phyloP scores from a whole-genome alignment of 2,888 invertebrate species.

The Choristoneura rosaceana region DNA sequence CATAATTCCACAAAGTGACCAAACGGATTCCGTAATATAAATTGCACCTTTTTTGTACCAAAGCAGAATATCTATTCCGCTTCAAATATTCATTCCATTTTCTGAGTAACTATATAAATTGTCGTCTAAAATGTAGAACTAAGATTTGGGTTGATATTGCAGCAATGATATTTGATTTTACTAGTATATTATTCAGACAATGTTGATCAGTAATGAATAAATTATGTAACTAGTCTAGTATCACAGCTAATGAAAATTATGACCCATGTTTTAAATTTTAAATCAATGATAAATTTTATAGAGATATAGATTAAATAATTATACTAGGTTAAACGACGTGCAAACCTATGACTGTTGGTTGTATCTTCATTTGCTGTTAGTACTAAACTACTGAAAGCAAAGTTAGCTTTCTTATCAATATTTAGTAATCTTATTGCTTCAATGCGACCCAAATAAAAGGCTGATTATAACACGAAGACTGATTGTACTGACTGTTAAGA shows the following conservation, averaged over 20 bases:
- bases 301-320: neutral
- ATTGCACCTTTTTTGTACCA: neutral
- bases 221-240: neutral
- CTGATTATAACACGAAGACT: conserved; percentile 46
- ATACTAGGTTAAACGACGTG: conserved; percentile 31
- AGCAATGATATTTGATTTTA: neutral
- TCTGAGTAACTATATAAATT: conserved; percentile 7
- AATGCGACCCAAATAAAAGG: conserved; percentile 16
- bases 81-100: neutral
- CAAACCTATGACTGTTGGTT: conserved; percentile 36
- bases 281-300: conserved; percentile 22
- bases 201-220: conserved; percentile 12
- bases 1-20: neutral
- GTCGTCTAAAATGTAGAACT: conserved; percentile 9
- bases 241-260: conserved; percentile 30
- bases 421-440: conserved; percentile 15
- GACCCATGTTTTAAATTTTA: conserved; percentile 40
- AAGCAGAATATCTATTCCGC: conserved; percentile 1
- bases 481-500: conserved; percentile 48
- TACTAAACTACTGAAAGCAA: neutral
- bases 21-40: neutral
- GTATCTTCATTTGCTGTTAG: conserved; percentile 38
- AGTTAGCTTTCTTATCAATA: neutral
- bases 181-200: neutral
- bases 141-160: neutral